Percentiles rank a stretch among this genome's conserved stretches.
Conservation (phyloP, 2,797 vertebrate species). For the Coluber constrictor region DNA sequence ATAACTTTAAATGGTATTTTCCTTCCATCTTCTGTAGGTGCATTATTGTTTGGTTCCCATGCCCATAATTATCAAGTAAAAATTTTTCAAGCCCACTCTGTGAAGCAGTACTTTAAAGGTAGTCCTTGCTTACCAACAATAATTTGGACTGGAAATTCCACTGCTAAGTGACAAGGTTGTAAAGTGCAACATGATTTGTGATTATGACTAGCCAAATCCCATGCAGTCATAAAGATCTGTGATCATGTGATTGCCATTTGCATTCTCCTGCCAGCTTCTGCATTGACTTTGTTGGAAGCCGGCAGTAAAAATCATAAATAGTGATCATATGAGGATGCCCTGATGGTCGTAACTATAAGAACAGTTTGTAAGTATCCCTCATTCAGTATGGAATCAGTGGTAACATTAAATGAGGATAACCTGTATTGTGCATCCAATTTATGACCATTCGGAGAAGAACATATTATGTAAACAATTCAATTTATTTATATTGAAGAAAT, state of each 20-base stretch:
- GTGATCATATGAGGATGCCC: background rate
- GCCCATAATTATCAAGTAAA: background rate
- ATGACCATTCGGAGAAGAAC: background rate
- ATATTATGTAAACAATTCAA: background rate
- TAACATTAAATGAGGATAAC: background rate
- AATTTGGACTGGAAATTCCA: background rate
- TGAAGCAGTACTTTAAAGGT: background rate
- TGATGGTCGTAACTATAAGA: background rate
- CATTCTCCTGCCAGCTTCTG: background rate
- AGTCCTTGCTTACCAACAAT: background rate
- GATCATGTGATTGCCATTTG: background rate
- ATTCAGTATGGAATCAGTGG: background rate
- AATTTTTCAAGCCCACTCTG: background rate
- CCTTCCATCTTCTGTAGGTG: background rate
- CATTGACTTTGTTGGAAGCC: background rate
- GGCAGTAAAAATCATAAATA: background rate
- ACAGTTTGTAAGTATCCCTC: background rate
- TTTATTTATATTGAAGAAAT: background rate
- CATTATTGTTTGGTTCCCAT: background rate
- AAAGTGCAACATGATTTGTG: background rate
- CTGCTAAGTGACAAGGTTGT: background rate
- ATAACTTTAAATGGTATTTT: background rate
- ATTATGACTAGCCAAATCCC: background rate
- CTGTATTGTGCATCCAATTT: background rate
- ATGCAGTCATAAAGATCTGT: background rate